Evolutionary conservation across 37 sponge, comb jelly and placozoan species (phyloP).

Genomic region (Agelas oroides): DNA sequence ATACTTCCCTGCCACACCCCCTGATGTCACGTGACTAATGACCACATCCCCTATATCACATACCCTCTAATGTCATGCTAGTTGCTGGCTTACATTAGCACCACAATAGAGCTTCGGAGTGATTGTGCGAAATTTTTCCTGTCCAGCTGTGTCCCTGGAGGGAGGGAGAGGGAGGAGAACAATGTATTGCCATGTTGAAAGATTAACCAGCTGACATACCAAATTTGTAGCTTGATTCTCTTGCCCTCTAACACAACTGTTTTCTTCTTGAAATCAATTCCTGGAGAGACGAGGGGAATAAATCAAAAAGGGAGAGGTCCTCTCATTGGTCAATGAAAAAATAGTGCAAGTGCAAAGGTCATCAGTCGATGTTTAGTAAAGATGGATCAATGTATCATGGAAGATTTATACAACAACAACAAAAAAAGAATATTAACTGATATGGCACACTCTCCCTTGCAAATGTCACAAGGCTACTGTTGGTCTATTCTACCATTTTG

Average conservation of each 20-base stretch:
- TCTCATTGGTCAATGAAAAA: not conserved
- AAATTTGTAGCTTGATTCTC: constrained; percentile 94
- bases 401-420: too few species aligned
- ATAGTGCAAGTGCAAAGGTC: not conserved
- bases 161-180: not conserved
- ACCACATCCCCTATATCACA: not conserved
- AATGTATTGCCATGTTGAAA: too few species aligned
- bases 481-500: too few species aligned
- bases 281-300: too few species aligned
- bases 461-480: too few species aligned
- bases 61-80: not conserved
- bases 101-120: constrained; percentile 93
- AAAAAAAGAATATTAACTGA: too few species aligned
- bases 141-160: constrained; percentile 13
- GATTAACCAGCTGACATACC: constrained; percentile 48
- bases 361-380: too few species aligned
- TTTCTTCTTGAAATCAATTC: constrained; percentile 96
- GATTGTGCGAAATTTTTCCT: constrained; percentile 95
- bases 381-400: too few species aligned
- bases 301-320: not conserved
- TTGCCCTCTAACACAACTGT: constrained; percentile 94
- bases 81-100: constrained; percentile 83
- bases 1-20: not conserved
- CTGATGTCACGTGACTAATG: not conserved
- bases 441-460: too few species aligned